These are phyloP conservation scores for Achroia grisella DNA, from an alignment of 1,140 invertebrate genomes.

Conservation along the genomic window DNA sequence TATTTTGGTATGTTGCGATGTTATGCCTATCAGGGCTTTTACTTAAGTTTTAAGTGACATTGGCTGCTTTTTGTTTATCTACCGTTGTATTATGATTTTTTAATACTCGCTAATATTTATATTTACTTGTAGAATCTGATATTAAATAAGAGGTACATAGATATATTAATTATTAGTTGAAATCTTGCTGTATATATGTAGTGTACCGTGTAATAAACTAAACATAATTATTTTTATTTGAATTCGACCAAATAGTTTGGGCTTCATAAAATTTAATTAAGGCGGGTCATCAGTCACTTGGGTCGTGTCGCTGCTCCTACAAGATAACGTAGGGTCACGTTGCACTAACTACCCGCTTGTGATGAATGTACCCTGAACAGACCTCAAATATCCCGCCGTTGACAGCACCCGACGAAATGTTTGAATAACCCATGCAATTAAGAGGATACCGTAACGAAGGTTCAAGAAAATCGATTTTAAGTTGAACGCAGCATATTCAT, in stretches of 20 bases:
- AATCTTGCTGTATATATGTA: too few species aligned
- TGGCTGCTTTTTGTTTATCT: too few species aligned
- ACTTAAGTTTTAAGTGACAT: too few species aligned
- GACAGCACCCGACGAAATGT: constrained; percentile 42
- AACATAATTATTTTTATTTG: too few species aligned
- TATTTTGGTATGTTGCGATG: too few species aligned
- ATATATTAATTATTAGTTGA: too few species aligned
- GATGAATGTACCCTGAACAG: constrained; percentile 63
- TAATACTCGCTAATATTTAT: too few species aligned
- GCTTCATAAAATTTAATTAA: constrained; percentile 69
- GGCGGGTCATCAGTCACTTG: constrained; percentile 63
- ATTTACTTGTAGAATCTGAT: too few species aligned
- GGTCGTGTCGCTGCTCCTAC: constrained; percentile 52
- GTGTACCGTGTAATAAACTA: too few species aligned
- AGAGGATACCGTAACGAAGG: constrained; percentile 17
- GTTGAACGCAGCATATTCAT: constrained; percentile 47
- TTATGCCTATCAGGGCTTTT: too few species aligned
- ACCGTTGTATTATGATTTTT: too few species aligned
- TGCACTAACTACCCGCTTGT: constrained; percentile 50
- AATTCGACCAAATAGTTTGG: constrained; percentile 12
- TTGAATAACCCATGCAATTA: constrained; percentile 52
- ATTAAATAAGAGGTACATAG: too few species aligned
- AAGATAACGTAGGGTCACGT: constrained; percentile 67
- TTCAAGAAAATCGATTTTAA: constrained; percentile 40
- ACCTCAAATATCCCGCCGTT: constrained; percentile 63